Evolutionary conservation across 1,140 invertebrate genomes (phyloP), one percentile per base, ranked within the genome.

Genomic region (Druon quercuslanigerum): DNA sequence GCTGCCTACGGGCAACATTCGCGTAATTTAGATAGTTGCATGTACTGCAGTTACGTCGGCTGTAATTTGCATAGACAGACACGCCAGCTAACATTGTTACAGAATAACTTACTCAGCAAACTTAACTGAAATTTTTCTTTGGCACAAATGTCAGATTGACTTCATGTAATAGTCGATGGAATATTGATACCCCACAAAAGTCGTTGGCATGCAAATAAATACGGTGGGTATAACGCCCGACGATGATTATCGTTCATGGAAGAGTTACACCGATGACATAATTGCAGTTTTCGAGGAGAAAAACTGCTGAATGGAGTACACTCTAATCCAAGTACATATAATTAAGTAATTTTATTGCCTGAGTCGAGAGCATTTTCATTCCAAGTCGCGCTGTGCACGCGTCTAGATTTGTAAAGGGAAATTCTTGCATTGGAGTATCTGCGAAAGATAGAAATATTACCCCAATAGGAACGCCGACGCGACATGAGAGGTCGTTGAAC

Each of bases 1-100:
- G 40, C 78, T 76, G 75, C 77, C 80, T 80, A 71, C 70, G 78
- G 80, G 83, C 80, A 77, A 81, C 74, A 75, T 77, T 71, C 78
- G 78, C 77, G 82, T 79, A 76, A 84, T 83, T 78, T 78, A 81
- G 82, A 84, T 75, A 73, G 78, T 78, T 76, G 71, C 78, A 51
- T 77, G 74, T 51, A 51, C 51, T 74, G 81, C 74, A 79, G 50
- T 71, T 51, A 60, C 74, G 74, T 74, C 75, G 75, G 72, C 2
- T 16, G 60, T 71, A 75, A 82, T 82, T 84, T 84, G 77, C 83
- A 83, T 83, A 81, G 76, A 51, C 56, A 40, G 51, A 74, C 82
- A 82, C 78, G 83, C 71, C 78, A 74, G 70, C 57, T 60, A 71
- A 76, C 72, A 78, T 77, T 74, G 76, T 70, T 73, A 52, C 60